Evolutionary conservation across 2,113 vertebrate species (phyloP).

Genomic region (Donacobius atricapilla): DNA sequence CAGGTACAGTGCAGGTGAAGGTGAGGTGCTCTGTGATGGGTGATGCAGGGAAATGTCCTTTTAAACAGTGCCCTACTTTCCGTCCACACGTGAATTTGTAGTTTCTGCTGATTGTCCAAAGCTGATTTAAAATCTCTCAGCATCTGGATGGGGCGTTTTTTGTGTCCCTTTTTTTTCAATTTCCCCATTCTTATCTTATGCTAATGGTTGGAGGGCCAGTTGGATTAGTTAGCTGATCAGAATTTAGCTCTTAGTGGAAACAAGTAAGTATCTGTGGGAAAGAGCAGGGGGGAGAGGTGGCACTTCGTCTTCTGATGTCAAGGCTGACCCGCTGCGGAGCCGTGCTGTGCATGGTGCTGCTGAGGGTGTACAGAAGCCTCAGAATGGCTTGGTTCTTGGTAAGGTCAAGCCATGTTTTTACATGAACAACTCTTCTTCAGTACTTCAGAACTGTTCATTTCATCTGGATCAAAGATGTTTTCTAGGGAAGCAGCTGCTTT

Average conservation of each 20-base stretch:
- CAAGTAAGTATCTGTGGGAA: background rate
- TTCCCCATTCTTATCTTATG: background rate
- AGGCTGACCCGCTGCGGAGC: background rate
- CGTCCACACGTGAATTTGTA: background rate
- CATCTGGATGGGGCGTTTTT: accelerated
- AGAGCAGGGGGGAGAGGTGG: background rate
- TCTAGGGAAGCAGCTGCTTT: background rate
- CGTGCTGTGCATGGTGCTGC: background rate
- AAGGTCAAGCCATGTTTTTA: background rate
- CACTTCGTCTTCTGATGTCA: background rate
- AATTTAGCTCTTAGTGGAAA: background rate
- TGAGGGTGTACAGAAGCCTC: background rate
- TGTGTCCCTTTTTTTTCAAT: accelerated
- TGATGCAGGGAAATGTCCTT: background rate
- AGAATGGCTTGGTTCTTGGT: background rate
- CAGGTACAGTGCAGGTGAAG: background rate
- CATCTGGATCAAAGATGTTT: background rate
- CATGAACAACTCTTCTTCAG: background rate
- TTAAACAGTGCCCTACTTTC: background rate
- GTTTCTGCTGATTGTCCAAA: background rate
- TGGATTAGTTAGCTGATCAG: background rate
- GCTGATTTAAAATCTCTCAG: background rate
- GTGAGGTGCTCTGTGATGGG: background rate
- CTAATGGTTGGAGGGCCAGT: background rate
- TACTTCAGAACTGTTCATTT: background rate